These are phyloP conservation scores for Danio tinwini DNA, from an alignment of 2,797 vertebrate species.

Conservation along the genomic window DNA sequence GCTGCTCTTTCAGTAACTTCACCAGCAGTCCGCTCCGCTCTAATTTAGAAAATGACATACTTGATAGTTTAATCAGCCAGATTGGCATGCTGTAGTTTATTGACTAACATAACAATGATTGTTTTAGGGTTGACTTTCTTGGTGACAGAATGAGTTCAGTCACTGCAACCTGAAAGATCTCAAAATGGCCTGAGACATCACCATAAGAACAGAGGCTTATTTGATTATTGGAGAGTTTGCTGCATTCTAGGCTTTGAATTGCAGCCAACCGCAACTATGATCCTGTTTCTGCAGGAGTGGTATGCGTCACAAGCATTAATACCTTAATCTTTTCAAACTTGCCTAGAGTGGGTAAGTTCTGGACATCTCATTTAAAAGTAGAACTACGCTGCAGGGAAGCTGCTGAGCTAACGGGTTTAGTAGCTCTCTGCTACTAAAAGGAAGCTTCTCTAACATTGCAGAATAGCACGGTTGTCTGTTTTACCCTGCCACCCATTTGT, in stretches of 20 bases:
- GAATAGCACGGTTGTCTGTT: constrained; percentile 68
- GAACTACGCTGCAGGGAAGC: constrained; percentile 56
- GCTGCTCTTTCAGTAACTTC: constrained; percentile 72
- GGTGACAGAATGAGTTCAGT: neutral
- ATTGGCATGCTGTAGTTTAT: neutral
- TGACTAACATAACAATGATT: constrained; percentile 40
- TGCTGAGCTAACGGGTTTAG: constrained; percentile 70
- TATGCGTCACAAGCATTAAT: constrained; percentile 64
- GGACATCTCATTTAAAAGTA: constrained; percentile 59
- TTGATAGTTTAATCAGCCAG: neutral
- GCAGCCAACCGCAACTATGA: constrained; percentile 72
- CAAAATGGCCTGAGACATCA: constrained; percentile 59
- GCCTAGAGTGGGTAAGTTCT: constrained; percentile 56
- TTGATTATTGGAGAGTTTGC: constrained; percentile 70
- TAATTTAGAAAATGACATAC: constrained; percentile 32
- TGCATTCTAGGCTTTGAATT: constrained; percentile 72
- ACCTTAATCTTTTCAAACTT: constrained; percentile 55
- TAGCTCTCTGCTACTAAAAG: constrained; percentile 60
- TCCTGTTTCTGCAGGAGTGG: constrained; percentile 65
- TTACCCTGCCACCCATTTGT: constrained; percentile 72
- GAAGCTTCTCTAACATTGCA: constrained; percentile 66
- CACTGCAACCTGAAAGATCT: constrained; percentile 19
- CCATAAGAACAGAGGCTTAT: constrained; percentile 66
- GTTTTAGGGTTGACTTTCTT: constrained; percentile 18
- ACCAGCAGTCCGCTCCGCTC: constrained; percentile 47